Base-by-base conservation (phyloP, 2,797 vertebrate genomes). In the Leucoraja ocellata region DNA sequence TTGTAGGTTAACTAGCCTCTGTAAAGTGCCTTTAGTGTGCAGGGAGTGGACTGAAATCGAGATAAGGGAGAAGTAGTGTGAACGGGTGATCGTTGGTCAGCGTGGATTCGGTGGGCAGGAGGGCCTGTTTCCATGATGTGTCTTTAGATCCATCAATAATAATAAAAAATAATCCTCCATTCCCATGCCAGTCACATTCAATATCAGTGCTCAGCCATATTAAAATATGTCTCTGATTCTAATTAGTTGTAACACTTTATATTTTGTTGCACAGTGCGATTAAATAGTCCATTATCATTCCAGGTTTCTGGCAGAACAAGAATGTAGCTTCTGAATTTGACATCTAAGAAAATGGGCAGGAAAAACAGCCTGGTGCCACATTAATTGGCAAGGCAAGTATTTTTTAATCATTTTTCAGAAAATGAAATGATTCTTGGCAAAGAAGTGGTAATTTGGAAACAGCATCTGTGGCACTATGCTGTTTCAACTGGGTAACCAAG, bases 361-460 rank as follows among this genome's bases (percentile, higher is more conserved):
- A 88, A 32, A n/a, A 1, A n/a, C 3, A 18, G 84, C 0, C 21
- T 28, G 21, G n/a, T 68, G 84, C 36, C 61, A 68, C 84, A 88
- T 63, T 10, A 21, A n/a, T 68, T 88, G 28, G n/a, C 14, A 68
- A n/a, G 65, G 16, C 32, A 36, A 18, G 13, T 36, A 46, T 68
- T 88, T 7, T 63, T 68, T 13, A 84, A 65, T 88, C n/a, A 88
- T 68, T 68, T 88, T 65, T 32, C 7, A 65, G 16, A n/a, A 68
- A 88, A 8, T 36, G 61, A 65, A 88, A 88, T 88, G n/a, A 21
- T 68, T 88, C 6, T 68, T 88, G 63, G 84, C 84, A 68, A 88
- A 7, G 61, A n/a, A 32, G 25, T 63, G 63, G 28, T 63, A 63
- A 88, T 88, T 88, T 68, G 61, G 63, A 88, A 32, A 63, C 84